Base-by-base conservation (phyloP, 92 coral and sea anemone genomes). In the Epizoanthus scotinus region DNA sequence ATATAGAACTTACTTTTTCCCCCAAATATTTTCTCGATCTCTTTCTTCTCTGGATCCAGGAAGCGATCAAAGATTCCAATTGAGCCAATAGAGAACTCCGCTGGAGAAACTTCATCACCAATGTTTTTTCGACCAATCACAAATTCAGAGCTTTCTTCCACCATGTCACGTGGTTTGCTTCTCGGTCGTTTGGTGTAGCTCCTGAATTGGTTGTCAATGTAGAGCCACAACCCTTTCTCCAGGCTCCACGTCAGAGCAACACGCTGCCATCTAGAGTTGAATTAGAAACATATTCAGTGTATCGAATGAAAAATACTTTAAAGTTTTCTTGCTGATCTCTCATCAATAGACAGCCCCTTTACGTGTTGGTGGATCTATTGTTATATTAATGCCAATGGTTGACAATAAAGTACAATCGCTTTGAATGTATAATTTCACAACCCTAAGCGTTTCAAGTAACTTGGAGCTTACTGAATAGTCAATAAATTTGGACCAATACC, bases 171-270 rank as follows among this genome's bases (percentile, higher is more conserved):
- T 63, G 98, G 98, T 71, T 91, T 85, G 25, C 94, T 95, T 82
- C 94, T 93, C 5, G 98, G 98, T 24, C 94, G 87, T 85, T 93
- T 95, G 50, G 98, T 95, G 83, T 86, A 91, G 59, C 93, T 94
- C 70, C 97, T 91, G 90, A 95, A 95, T 69, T 95, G 97, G 29
- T 97, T 91, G 81, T 95, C 98, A 50, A 91, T 87, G 85, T 93
- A 95, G 15, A 95, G 87, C 90, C 98, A 93, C 25, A 95, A 85
- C 21, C 98, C 98, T 34, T 95, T 94, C 24, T 93, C 87, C 22
- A 95, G 91, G 82, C 98, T 91, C 98, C 98, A 95, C 18, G 95
- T 93, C 19, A 95, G 82, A 5, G 92, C 98, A 12, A 95, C 98
- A 31, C 98, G 91, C 82, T 95, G 98, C 98, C 98, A 95, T 91